Evolutionary conservation across 1,140 invertebrate genomes (phyloP), one percentile per base, ranked within the genome.

Genomic region (Cyphomyrmex costatus): DNA sequence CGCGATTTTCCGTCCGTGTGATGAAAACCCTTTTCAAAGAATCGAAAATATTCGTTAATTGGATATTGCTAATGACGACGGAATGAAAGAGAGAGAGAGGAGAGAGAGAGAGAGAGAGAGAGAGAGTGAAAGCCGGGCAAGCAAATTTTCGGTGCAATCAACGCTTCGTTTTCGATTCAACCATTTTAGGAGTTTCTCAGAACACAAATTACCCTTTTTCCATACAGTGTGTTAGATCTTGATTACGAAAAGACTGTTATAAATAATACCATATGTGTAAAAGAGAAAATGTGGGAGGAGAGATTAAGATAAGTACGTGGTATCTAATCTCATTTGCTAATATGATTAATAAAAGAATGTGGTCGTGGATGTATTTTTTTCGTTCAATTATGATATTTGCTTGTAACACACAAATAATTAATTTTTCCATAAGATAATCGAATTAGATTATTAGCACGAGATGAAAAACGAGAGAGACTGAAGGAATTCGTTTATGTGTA

Each of bases 1-100:
- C 33, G 27, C 53, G 79, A 83, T 83, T 83, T 73, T 83, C 79
- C 79, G 56, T 49, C 46, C 53, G 33, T 33, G 27, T 33, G 27
- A 83, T 83, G 66, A 73, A 83, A 83, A 60, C 24, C 36, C 53
- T 73, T 83, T 83, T 74, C 8, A 42, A 46, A 19, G 27, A 83
- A 60, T 83, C 19, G 53, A 73, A 83, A 83, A 83, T 83, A 83
- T 83, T 83, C 68, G 68, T 73, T 83, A 83, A 83, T 83, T 83
- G 79, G 68, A 83, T 83, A 53, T 83, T 83, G 53, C 68, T 83
- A 83, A 83, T 74, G 53, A 83, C 36, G 53, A 70, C 27, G 24
- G 51, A 27, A 82, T 16, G 33, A 66, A 4, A 12, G 36, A 68
- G 21, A 24, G 36, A 46, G 21, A 10, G 16, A 33, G 27, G n/a